Percentiles rank a stretch among this genome's conserved stretches.
These are phyloP conservation scores for Holothuria glaberrima DNA, from an alignment of 35 echinoderm and acorn worm species.

Conservation along the genomic window DNA sequence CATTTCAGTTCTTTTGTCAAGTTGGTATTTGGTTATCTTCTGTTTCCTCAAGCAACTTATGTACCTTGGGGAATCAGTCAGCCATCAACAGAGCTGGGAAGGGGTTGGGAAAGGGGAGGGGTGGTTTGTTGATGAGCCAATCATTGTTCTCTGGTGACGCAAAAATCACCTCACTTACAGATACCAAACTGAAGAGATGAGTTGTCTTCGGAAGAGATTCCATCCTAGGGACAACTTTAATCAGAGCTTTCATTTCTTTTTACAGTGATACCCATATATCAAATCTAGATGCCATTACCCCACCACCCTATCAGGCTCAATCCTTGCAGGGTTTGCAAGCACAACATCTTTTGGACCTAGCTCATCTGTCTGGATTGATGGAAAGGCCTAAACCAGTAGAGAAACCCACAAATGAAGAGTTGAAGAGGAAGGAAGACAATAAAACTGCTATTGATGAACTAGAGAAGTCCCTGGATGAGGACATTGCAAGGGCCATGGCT, in stretches of 20 bases:
- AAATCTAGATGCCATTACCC: constrained; percentile 78
- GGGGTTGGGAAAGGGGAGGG: no score
- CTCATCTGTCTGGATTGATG: constrained; percentile 78
- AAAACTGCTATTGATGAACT: constrained; percentile 64
- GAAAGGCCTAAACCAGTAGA: constrained; percentile 61
- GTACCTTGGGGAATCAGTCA: no score
- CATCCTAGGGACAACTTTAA: no score
- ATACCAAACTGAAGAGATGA: no score
- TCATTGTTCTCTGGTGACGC: no score
- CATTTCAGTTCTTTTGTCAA: no score
- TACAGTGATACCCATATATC: constrained; percentile 92
- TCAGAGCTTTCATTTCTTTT: not conserved
- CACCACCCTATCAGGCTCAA: constrained; percentile 67
- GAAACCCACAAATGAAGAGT: not conserved
- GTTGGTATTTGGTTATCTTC: no score
- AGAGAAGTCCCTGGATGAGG: constrained; percentile 91
- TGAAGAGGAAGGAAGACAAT: constrained; percentile 30
- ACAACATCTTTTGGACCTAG: constrained; percentile 75
- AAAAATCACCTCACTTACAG: no score
- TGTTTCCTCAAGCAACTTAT: no score
- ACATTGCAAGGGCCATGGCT: constrained; percentile 90
- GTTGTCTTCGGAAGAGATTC: no score
- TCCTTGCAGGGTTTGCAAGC: constrained; percentile 74
- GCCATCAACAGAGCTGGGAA: no score
- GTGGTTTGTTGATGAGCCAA: no score